Evolutionary conservation across 2,888 invertebrate species (phyloP).

Genomic region (Melanostoma scalare): DNA sequence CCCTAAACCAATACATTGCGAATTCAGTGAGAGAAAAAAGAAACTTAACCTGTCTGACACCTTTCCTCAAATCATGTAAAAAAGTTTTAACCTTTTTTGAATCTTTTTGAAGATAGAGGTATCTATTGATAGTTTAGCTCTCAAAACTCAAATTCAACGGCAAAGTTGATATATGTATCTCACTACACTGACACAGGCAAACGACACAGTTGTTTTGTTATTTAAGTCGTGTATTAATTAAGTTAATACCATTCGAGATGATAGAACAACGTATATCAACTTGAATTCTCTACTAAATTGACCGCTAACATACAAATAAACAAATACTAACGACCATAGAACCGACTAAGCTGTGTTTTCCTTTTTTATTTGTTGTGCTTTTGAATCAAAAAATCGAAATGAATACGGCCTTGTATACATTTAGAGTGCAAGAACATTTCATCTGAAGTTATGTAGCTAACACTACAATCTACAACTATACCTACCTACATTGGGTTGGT

Average conservation of each 20-base stretch:
- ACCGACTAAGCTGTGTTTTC: conserved; percentile 14
- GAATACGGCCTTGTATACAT: conserved; percentile 50
- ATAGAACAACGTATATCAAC: too few relatives aligned
- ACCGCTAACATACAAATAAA: neutral
- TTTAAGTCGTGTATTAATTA: too few relatives aligned
- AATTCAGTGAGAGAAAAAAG: conserved; percentile 15
- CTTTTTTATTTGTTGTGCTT: neutral
- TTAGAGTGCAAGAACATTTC: conserved; percentile 27
- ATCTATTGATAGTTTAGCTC: neutral
- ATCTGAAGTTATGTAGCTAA: neutral
- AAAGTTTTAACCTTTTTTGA: conserved; percentile 4
- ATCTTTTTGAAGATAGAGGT: neutral
- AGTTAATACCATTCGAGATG: too few relatives aligned
- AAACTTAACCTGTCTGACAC: conserved; percentile 46
- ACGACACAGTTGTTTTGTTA: too few relatives aligned
- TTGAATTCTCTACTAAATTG: too few relatives aligned
- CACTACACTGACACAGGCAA: neutral
- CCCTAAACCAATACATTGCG: neutral
- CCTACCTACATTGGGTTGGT: conserved; percentile 15
- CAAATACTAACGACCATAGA: conserved; percentile 10
- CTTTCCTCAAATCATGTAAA: conserved; percentile 32
- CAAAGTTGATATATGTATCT: too few relatives aligned
- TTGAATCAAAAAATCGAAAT: conserved; percentile 27
- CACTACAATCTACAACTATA: conserved; percentile 4
- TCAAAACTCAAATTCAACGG: neutral